Percentiles rank a stretch among this genome's conserved stretches.
Conservation (phyloP, 2,888 invertebrate species). For the Coleophora flavipennella region DNA sequence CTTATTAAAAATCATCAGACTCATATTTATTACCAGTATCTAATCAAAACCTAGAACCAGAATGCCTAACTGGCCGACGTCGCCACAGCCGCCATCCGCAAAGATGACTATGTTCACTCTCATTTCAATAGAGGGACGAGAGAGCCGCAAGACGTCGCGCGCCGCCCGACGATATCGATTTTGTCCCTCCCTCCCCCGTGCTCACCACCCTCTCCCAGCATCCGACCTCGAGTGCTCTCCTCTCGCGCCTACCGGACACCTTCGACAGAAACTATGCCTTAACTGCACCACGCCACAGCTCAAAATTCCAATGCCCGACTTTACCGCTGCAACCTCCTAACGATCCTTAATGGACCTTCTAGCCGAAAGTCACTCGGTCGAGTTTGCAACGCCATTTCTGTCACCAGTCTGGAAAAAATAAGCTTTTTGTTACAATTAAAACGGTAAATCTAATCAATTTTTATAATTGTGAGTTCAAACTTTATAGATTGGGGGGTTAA, state of each 20-base stretch:
- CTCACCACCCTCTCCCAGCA: conserved; percentile 63
- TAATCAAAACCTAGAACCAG: too few relatives aligned
- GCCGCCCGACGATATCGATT: conserved; percentile 71
- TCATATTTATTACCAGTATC: too few relatives aligned
- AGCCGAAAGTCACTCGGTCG: conserved; percentile 67
- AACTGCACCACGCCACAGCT: conserved; percentile 61
- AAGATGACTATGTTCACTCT: conserved; percentile 68
- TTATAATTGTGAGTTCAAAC: conserved; percentile 70
- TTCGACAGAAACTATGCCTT: conserved; percentile 68
- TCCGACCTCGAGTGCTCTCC: conserved; percentile 72
- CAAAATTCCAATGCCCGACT: conserved; percentile 50
- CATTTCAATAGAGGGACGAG: conserved; percentile 67
- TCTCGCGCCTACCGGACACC: conserved; percentile 68
- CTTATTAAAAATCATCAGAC: too few relatives aligned
- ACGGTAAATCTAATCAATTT: conserved; percentile 73
- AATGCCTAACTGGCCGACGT: conserved; percentile 31
- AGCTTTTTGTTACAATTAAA: conserved; percentile 73
- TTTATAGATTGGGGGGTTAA: conserved; percentile 55
- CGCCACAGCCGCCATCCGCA: conserved; percentile 59
- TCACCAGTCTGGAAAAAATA: conserved; percentile 61
- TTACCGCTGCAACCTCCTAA: conserved; percentile 35
- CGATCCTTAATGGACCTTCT: conserved; percentile 63
- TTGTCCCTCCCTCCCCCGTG: conserved; percentile 58
- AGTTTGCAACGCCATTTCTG: conserved; percentile 56
- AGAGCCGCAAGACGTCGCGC: conserved; percentile 68